phyloP scores from a whole-genome alignment of 2,888 invertebrate genomes.

The Cryptus armator region DNA sequence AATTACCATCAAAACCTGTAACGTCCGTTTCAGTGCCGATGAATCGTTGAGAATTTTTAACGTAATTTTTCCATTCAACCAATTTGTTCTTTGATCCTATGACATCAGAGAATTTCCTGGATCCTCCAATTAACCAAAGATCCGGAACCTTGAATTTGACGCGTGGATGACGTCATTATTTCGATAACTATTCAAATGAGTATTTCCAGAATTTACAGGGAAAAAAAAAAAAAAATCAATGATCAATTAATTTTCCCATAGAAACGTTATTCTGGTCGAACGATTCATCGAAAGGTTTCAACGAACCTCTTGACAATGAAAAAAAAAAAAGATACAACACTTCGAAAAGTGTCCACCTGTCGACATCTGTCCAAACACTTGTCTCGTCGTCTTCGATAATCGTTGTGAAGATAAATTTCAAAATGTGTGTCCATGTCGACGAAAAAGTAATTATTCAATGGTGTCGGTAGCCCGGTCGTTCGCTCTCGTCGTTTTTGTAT shows the following conservation, averaged over 20 bases:
- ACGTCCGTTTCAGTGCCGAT: too few species aligned
- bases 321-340: neutral
- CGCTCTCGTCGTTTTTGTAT: slow-evolving; percentile 17
- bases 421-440: neutral
- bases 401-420: neutral
- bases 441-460: neutral
- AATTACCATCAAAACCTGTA: too few species aligned
- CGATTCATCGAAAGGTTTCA: too few species aligned
- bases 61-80: too few species aligned
- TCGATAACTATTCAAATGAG: neutral
- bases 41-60: too few species aligned
- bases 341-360: neutral
- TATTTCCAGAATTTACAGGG: too few species aligned
- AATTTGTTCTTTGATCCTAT: neutral
- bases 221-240: too few species aligned
- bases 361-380: neutral
- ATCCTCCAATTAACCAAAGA: neutral
- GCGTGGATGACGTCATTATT: neutral
- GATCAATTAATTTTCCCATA: too few species aligned
- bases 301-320: neutral
- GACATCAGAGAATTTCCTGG: neutral
- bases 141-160: slow-evolving; percentile 1
- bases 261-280: too few species aligned
- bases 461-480: neutral
- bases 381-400: neutral